phyloP scores from a whole-genome alignment of 2,888 invertebrate species.

The Cantharis rustica region DNA sequence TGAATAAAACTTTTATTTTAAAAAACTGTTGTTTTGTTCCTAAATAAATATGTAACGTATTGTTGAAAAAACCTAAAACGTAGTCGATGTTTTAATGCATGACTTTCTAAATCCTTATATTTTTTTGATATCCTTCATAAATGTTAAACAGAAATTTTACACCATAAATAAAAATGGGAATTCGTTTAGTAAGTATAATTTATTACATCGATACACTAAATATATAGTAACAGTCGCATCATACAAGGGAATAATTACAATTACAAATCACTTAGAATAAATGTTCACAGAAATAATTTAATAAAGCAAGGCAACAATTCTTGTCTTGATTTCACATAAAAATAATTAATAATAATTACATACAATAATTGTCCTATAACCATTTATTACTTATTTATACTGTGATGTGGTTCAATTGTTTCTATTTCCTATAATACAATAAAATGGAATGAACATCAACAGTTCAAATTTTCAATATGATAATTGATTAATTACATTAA shows the following conservation, averaged over 20 bases:
- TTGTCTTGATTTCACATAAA: background rate
- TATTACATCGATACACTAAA: background rate
- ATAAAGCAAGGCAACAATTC: background rate
- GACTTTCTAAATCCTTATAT: background rate
- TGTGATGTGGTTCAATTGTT: background rate
- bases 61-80: background rate
- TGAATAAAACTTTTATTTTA: no score
- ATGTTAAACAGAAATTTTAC: background rate
- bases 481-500: background rate
- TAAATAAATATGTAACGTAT: background rate
- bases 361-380: background rate
- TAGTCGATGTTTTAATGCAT: background rate
- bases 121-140: background rate
- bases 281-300: background rate
- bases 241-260: background rate
- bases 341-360: background rate
- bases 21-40: background rate
- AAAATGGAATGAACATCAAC: conserved; percentile 13
- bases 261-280: background rate
- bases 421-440: background rate
- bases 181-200: background rate
- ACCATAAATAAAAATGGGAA: background rate
- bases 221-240: background rate
- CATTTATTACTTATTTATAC: background rate
- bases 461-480: background rate